Evolutionary conservation across 2,888 invertebrate genomes (phyloP), one percentile per base, ranked within the genome.

Genomic region (Halictus quadricinctus): DNA sequence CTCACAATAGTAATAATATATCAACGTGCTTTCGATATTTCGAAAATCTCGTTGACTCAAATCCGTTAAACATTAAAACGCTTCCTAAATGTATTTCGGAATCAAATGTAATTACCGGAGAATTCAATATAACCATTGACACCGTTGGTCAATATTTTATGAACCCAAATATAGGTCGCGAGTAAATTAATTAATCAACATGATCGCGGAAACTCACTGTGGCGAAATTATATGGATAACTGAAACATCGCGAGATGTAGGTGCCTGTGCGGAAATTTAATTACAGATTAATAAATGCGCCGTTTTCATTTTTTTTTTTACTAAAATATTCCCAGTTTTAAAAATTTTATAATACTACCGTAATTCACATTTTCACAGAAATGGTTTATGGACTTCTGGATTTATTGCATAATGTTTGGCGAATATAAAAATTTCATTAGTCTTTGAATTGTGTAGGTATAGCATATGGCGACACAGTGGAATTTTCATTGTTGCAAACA

Each of bases 101-200:
- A 15, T 21, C 64, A 10, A 41, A 58, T 58, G 41, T 43, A 54
- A 79, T 80, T 54, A 43, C 43, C 29, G 10, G 10, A 2, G 72
- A 72, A 29, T 72, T 50, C 43, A 5, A 48, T 48, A 21, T 70
- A 78, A 80, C 58, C 29, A 25, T 15, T 21, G 29, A 64, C 50
- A 36, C 21, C 29, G 70, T 54, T 60, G 43, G 13, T 48, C 25
- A 81, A 54, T 54, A 73, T 82, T 29, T 69, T 46, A 12, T 25
- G 25, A 69, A 74, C 21, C 58, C 21, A 48, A 73, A 54, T 29
- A 15, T 21, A 36, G 15, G 13, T 41, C 41, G 15, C 15, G n/a
- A 48, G 60, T 50, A 15, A 72, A 72, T 75, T 72, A 75, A 75
- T 75, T 75, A 60, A 80, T 70, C 70, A 29, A 29, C 43, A 8